Evolutionary conservation across 1,140 invertebrate genomes (phyloP).

Genomic region (Drosophila melanogaster): DNA sequence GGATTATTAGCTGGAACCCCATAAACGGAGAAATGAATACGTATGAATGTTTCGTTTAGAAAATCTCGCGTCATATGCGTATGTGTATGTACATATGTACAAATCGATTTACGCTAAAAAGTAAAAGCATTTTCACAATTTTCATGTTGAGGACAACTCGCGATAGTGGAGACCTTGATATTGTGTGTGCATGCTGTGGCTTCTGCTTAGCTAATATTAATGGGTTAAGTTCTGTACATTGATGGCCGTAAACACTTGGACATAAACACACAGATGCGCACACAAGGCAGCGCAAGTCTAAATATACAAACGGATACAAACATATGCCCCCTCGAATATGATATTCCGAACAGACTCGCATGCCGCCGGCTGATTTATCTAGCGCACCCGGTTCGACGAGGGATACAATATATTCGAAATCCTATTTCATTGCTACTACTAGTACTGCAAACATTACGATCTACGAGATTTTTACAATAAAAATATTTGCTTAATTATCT

Average conservation of each 20-base stretch:
- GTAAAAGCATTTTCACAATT: slow-evolving; percentile 42
- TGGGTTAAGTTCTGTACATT: slow-evolving; percentile 56
- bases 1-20: slow-evolving; percentile 31
- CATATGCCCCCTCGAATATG: slow-evolving; percentile 59
- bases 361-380: slow-evolving; percentile 65
- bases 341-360: slow-evolving; percentile 55
- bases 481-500: slow-evolving; percentile 74
- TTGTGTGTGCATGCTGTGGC: slow-evolving; percentile 41
- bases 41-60: slow-evolving; percentile 19
- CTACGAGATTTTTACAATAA: slow-evolving; percentile 66
- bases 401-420: slow-evolving; percentile 52
- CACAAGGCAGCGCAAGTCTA: slow-evolving; percentile 41
- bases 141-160: slow-evolving; percentile 20
- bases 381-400: slow-evolving; percentile 51
- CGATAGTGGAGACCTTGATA: slow-evolving; percentile 42
- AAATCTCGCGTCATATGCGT: slow-evolving; percentile 33
- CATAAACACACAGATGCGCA: slow-evolving; percentile 38
- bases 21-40: slow-evolving; percentile 22
- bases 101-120: slow-evolving; percentile 44
- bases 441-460: slow-evolving; percentile 39
- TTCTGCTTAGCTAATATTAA: slow-evolving; percentile 39
- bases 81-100: slow-evolving; percentile 20
- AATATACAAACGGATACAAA: slow-evolving; percentile 49
- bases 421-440: slow-evolving; percentile 64
- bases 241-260: slow-evolving; percentile 48